Evolutionary conservation across 1,140 invertebrate species (phyloP).

Genomic region (Bombus balteatus): DNA sequence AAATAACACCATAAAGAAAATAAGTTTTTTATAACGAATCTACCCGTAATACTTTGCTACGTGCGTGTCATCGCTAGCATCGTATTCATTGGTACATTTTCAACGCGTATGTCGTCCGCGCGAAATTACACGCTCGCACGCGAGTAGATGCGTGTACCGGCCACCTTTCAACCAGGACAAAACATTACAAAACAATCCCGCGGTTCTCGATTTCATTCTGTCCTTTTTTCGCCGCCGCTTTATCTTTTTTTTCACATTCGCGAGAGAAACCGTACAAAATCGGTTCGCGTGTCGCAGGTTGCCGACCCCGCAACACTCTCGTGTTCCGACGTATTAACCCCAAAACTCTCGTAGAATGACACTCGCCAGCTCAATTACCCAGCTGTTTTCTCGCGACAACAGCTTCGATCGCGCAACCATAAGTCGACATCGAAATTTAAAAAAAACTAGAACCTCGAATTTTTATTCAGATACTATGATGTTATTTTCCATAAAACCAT

Average conservation of each 20-base stretch:
- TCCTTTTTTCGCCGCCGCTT: no score
- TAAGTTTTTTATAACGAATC: neutral
- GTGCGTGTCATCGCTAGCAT: neutral
- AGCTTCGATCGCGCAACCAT: neutral
- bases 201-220: slow-evolving; percentile 10
- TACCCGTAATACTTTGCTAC: neutral
- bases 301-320: slow-evolving; percentile 35
- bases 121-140: slow-evolving; percentile 22
- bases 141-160: neutral
- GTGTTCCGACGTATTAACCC: slow-evolving; percentile 36
- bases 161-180: neutral
- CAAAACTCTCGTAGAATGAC: slow-evolving; percentile 28
- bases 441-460: neutral
- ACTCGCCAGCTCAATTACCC: slow-evolving; percentile 1
- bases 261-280: slow-evolving; percentile 44
- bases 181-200: slow-evolving; percentile 27
- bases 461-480: no score
- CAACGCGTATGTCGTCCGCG: neutral
- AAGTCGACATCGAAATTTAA: neutral
- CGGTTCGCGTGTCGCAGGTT: slow-evolving; percentile 45
- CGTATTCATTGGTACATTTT: neutral
- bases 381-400: neutral
- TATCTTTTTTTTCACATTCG: neutral
- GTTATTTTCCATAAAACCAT: no score
- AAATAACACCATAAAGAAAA: neutral